Base-by-base conservation (phyloP, 1,140 invertebrate species). In the Drosophila sechellia region DNA sequence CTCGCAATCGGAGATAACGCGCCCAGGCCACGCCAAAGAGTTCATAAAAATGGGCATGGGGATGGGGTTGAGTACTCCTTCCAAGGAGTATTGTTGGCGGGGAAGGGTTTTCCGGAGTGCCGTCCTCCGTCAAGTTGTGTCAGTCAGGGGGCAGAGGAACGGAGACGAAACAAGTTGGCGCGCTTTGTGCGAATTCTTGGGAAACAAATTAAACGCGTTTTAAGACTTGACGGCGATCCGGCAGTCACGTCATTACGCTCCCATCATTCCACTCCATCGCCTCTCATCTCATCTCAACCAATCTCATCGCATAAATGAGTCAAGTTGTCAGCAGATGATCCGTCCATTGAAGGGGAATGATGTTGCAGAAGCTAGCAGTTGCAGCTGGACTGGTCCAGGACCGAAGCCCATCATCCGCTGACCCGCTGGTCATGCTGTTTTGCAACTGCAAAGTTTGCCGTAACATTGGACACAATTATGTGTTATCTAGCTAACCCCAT, bases 141-240 rank as follows among this genome's bases (percentile, higher is more conserved):
- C 45, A 48, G 45, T 27, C 45, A 8, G 22, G 45, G 11, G 45
- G 45, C 6, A 49, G 22, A 12, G 34, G 22, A 17, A 15, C 27
- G 27, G 6, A 10, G 27, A 22, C 34, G 25, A 57, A 76, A 46
- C 42, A 66, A 45, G 54, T 63, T 65, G 70, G 72, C 72, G 66
- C 63, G 63, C 74, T 77, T 69, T 77, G 63, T 77, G 74, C 52
- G 22, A 77, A 77, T 77, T 77, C 74, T 77, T 77, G 63, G 50
- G 56, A 77, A 77, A 77, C 74, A 77, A 77, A 77, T 77, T 77
- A 77, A 77, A 77, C 56, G 74, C 73, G 17, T 50, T 73, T 73
- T 40, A 68, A 71, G 65, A 71, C 64, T 49, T 57, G 63, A 68
- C 64, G 65, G 35, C 40, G 25, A 17, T 34, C 45, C 31, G 70